These are phyloP conservation scores for Physella acuta DNA, from an alignment of 1,140 invertebrate genomes.

Conservation along the genomic window DNA sequence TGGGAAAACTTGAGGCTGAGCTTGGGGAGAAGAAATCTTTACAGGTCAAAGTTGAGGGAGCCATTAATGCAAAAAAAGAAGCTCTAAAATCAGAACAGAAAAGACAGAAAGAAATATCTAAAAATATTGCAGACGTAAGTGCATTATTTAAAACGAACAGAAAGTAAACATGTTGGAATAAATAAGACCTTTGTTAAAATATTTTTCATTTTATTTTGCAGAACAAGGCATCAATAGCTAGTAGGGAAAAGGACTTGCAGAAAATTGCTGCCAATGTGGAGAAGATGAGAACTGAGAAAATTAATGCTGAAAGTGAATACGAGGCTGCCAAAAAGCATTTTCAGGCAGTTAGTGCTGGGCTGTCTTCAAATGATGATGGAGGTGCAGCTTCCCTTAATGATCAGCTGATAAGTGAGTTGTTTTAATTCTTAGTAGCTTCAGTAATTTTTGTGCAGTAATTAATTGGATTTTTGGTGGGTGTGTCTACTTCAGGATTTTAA, in stretches of 20 bases:
- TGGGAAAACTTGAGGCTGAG: conserved; percentile 70
- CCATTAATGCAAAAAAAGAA: conserved; percentile 72
- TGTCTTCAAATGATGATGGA: conserved; percentile 78
- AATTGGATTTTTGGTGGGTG: background rate
- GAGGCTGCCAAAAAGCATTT: conserved; percentile 75
- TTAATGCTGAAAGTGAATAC: conserved; percentile 70
- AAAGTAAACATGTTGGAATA: conserved; percentile 4
- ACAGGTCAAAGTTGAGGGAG: conserved; percentile 71
- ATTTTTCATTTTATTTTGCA: conserved; percentile 33
- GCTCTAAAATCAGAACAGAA: conserved; percentile 72
- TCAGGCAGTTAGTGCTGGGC: conserved; percentile 80
- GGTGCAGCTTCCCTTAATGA: conserved; percentile 84
- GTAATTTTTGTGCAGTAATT: background rate
- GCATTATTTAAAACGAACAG: background rate
- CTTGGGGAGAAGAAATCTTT: conserved; percentile 70
- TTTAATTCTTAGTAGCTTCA: background rate
- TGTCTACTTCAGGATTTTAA: background rate
- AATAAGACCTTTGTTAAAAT: too few relatives aligned
- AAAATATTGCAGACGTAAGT: conserved; percentile 68
- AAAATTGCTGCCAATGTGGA: conserved; percentile 73
- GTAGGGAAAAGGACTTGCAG: conserved; percentile 71
- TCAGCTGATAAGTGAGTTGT: conserved; percentile 76
- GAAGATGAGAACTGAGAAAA: conserved; percentile 70
- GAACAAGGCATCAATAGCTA: conserved; percentile 69
- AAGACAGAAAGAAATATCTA: conserved; percentile 70